phyloP scores from a whole-genome alignment of 2,888 invertebrate genomes.

The Platycheirus rosarum region DNA sequence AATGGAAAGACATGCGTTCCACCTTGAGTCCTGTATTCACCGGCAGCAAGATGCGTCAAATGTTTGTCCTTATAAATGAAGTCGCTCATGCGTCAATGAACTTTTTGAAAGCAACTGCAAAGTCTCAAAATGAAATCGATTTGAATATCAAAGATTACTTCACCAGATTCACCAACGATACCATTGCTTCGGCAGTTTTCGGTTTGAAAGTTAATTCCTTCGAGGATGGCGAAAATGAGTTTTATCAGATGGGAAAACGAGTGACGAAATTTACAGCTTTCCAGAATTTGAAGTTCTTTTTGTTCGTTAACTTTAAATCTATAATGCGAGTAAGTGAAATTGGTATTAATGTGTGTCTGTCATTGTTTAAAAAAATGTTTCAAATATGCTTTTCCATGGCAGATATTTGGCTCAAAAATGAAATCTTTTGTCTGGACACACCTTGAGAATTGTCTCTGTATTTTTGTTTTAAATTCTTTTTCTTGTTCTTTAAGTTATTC shows the following conservation, averaged over 20 bases:
- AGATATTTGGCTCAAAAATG: too few relatives aligned
- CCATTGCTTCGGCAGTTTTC: slow-evolving; percentile 83
- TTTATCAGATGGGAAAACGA: slow-evolving; percentile 83
- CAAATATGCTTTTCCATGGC: too few relatives aligned
- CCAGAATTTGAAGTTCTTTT: slow-evolving; percentile 75
- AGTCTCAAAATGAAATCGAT: slow-evolving; percentile 72
- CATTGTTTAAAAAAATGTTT: too few relatives aligned
- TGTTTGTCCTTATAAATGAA: slow-evolving; percentile 79
- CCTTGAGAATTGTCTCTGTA: too few relatives aligned
- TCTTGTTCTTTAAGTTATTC: slow-evolving; percentile 56
- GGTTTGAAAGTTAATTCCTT: slow-evolving; percentile 84
- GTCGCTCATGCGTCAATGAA: slow-evolving; percentile 76
- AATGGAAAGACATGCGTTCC: slow-evolving; percentile 82
- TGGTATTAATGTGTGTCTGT: background rate
- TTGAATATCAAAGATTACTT: slow-evolving; percentile 81
- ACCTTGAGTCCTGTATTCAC: slow-evolving; percentile 82
- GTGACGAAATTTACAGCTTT: slow-evolving; percentile 80
- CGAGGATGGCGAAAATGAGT: slow-evolving; percentile 83
- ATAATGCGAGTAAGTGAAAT: slow-evolving; percentile 76
- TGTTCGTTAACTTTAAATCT: slow-evolving; percentile 65
- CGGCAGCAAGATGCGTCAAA: slow-evolving; percentile 83
- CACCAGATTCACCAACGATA: slow-evolving; percentile 81
- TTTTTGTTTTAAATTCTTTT: background rate
- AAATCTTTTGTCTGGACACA: too few relatives aligned
- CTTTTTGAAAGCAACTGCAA: slow-evolving; percentile 69